phyloP scores from a whole-genome alignment of 35 echinoderm and acorn worm species.

The Acanthaster planci region DNA sequence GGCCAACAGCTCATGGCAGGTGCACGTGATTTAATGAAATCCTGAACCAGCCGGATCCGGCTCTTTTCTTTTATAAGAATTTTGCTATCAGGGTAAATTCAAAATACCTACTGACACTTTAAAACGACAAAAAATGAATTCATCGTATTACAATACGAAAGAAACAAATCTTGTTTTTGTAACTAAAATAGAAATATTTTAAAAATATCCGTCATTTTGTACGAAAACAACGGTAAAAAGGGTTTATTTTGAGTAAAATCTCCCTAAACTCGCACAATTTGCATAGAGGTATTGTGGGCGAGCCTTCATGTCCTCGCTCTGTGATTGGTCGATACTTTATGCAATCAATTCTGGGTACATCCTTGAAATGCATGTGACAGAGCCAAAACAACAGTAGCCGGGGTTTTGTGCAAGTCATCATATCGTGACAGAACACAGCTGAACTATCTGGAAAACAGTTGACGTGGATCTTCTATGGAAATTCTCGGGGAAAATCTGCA shows the following conservation, averaged over 20 bases:
- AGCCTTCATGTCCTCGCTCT: slow-evolving; percentile 35
- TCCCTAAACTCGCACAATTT: slow-evolving; percentile 54
- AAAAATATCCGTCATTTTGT: no score
- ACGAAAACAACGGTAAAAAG: not conserved
- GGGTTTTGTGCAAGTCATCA: not conserved
- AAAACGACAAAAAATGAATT: no score
- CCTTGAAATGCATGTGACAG: slow-evolving; percentile 88
- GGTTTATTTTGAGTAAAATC: slow-evolving; percentile 64
- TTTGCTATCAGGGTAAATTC: not conserved
- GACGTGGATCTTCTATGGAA: not conserved
- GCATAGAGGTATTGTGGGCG: slow-evolving; percentile 61
- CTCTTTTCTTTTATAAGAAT: not conserved
- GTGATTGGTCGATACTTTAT: slow-evolving; percentile 66
- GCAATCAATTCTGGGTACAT: slow-evolving; percentile 67
- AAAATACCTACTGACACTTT: no score
- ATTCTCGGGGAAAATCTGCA: no score
- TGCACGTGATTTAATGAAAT: slow-evolving; percentile 26
- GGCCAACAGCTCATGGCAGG: not conserved
- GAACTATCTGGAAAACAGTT: slow-evolving; percentile 8
- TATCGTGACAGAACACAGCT: not conserved
- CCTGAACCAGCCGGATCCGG: not conserved
- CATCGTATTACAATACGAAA: no score
- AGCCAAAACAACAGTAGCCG: slow-evolving; percentile 80
- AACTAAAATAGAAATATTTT: no score
- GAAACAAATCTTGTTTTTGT: no score